Percentiles rank a stretch among this genome's conserved stretches.
phyloP scores from a whole-genome alignment of 1,140 invertebrate genomes.

The Eumaeus atala region DNA sequence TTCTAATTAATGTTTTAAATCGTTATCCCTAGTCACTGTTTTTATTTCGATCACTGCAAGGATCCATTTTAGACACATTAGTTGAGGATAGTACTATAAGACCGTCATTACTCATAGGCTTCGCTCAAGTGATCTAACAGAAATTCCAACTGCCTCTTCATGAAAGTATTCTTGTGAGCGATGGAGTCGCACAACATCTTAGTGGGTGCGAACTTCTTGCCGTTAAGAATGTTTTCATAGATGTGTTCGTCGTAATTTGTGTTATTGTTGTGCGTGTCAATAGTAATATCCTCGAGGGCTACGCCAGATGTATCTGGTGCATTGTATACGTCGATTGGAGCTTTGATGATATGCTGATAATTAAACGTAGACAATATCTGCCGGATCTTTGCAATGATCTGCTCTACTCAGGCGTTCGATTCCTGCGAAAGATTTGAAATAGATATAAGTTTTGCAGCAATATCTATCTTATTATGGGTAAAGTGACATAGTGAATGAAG shows the following conservation, averaged over 20 bases:
- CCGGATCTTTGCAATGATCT: constrained; percentile 85
- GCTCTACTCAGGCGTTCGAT: constrained; percentile 85
- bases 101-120: constrained; percentile 73
- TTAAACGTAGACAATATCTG: constrained; percentile 83
- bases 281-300: constrained; percentile 49
- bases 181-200: constrained; percentile 65
- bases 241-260: constrained; percentile 30
- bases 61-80: constrained; percentile 68
- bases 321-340: constrained; percentile 69
- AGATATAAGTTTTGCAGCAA: constrained; percentile 49
- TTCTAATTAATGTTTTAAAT: constrained; percentile 2
- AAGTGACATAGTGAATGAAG: constrained; percentile 42
- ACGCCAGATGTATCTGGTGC: constrained; percentile 45
- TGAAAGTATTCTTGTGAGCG: constrained; percentile 67
- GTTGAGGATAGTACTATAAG: constrained; percentile 62
- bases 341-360: constrained; percentile 78
- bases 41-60: constrained; percentile 73
- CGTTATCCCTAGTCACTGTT: constrained; percentile 39
- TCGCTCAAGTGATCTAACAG: constrained; percentile 77
- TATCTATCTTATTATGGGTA: constrained; percentile 40
- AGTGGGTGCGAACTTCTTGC: constrained; percentile 58
- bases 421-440: constrained; percentile 76
- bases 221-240: constrained; percentile 65
- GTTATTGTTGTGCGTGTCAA: constrained; percentile 52
- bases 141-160: constrained; percentile 74